A percentile compares a stretch with the other conserved stretches of the same genome.
These are phyloP conservation scores for Prinia subflava DNA, from an alignment of 2,113 vertebrate species.

Conservation along the genomic window DNA sequence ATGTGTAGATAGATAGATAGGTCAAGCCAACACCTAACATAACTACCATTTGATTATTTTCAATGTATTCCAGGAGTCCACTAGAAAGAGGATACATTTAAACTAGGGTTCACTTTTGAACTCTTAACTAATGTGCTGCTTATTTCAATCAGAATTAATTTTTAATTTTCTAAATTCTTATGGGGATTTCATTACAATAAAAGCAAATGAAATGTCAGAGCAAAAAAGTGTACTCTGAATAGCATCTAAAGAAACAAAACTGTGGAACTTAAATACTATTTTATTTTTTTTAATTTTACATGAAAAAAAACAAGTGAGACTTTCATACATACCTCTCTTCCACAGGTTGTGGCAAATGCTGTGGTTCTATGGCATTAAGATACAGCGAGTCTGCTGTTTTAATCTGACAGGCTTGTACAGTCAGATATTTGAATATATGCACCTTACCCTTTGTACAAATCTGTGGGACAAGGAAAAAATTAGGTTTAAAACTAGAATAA, in stretches of 20 bases:
- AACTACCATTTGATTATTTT: neutral
- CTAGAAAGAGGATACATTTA: neutral
- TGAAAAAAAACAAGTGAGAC: neutral
- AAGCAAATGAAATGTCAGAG: neutral
- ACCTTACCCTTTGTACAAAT: slow-evolving; percentile 95
- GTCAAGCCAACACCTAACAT: neutral
- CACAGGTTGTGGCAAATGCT: slow-evolving; percentile 79
- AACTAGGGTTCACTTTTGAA: neutral
- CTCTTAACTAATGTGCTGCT: neutral
- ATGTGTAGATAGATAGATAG: neutral
- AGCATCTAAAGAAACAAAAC: neutral
- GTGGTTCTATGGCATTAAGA: slow-evolving; percentile 84
- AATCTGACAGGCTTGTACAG: slow-evolving; percentile 89
- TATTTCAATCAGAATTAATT: neutral
- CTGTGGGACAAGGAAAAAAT: slow-evolving; percentile 59
- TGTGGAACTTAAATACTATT: neutral
- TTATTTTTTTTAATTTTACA: neutral
- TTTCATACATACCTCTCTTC: slow-evolving; percentile 79
- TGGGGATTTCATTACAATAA: neutral
- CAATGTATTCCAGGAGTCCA: neutral
- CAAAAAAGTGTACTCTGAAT: neutral
- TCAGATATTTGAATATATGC: slow-evolving; percentile 96
- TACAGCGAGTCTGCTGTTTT: slow-evolving; percentile 87
- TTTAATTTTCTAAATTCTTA: neutral
- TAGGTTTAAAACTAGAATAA: neutral